These are phyloP conservation scores for Chrysina gloriosa DNA, from an alignment of 2,888 invertebrate species.

Conservation along the genomic window DNA sequence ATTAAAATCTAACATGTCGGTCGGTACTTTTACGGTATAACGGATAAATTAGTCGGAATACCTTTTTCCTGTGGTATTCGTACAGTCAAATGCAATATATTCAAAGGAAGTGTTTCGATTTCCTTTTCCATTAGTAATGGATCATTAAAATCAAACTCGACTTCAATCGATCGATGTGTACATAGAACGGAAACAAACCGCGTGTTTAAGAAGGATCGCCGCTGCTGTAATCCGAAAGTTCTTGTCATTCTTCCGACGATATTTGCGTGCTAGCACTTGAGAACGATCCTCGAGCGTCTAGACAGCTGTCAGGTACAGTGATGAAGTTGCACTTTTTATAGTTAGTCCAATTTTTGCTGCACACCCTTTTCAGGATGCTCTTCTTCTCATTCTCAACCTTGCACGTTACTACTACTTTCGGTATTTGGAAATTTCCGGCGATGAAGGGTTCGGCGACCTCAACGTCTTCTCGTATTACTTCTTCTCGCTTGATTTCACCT, in stretches of 20 bases:
- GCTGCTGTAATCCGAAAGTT: not conserved
- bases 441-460: constrained; percentile 39
- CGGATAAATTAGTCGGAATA: too few relatives aligned
- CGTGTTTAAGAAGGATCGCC: not conserved
- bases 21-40: too few relatives aligned
- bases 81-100: too few relatives aligned
- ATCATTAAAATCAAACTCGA: too few relatives aligned
- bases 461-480: constrained; percentile 2
- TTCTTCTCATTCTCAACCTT: constrained; percentile 58
- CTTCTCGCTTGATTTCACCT: not conserved
- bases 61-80: too few relatives aligned
- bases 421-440: constrained; percentile 48
- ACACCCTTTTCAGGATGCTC: constrained; percentile 62
- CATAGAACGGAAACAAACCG: too few relatives aligned
- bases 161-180: too few relatives aligned
- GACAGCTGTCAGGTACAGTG: constrained; percentile 61
- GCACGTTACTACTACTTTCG: constrained; percentile 60
- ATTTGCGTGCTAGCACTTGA: constrained; percentile 64
- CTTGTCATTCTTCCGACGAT: constrained; percentile 59
- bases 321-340: constrained; percentile 59
- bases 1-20: too few relatives aligned
- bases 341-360: constrained; percentile 54
- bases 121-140: too few relatives aligned
- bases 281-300: constrained; percentile 63
- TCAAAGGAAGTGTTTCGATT: too few relatives aligned